A percentile compares a stretch with the other conserved stretches of the same genome.
These are phyloP conservation scores for Tragelaphus scriptus DNA, from an alignment of 2,113 vertebrate species.

Conservation along the genomic window DNA sequence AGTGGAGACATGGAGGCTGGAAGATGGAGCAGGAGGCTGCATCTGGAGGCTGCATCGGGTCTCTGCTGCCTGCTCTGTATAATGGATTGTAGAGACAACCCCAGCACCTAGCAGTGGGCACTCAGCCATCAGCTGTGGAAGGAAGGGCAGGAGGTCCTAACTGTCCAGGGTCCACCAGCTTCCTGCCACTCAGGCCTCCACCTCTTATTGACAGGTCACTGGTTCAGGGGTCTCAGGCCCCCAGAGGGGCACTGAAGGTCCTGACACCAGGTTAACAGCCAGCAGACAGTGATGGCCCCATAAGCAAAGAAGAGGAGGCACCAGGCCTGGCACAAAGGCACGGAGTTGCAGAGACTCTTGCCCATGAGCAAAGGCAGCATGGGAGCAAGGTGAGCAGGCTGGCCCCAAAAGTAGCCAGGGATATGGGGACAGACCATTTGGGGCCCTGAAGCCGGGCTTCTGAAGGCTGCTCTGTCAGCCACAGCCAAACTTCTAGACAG, in stretches of 20 bases:
- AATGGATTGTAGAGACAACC: not conserved
- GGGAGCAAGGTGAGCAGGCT: too few species aligned
- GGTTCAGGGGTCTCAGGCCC: not conserved
- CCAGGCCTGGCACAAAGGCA: not conserved
- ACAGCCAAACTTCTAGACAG: not conserved
- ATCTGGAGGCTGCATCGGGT: fast-evolving
- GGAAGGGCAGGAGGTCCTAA: too few species aligned
- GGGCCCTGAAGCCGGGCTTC: not conserved
- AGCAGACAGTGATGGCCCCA: not conserved
- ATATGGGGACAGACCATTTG: not conserved
- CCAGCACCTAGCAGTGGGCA: fast-evolving
- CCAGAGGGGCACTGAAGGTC: not conserved
- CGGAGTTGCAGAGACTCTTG: not conserved
- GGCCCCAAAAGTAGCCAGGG: not conserved
- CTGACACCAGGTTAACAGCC: fast-evolving
- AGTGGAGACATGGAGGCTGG: not conserved
- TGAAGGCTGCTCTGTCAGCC: not conserved
- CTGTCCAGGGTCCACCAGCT: too few species aligned
- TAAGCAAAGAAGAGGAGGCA: not conserved
- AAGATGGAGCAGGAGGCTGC: not conserved
- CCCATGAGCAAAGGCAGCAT: too few species aligned
- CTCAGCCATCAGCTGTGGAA: not conserved
- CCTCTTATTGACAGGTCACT: not conserved
- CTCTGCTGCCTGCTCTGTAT: not conserved
- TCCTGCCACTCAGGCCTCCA: not conserved